A percentile compares a stretch with the other conserved stretches of the same genome.
Conservation (phyloP, 2,888 invertebrate species). For the Cosmopolites sordidus region DNA sequence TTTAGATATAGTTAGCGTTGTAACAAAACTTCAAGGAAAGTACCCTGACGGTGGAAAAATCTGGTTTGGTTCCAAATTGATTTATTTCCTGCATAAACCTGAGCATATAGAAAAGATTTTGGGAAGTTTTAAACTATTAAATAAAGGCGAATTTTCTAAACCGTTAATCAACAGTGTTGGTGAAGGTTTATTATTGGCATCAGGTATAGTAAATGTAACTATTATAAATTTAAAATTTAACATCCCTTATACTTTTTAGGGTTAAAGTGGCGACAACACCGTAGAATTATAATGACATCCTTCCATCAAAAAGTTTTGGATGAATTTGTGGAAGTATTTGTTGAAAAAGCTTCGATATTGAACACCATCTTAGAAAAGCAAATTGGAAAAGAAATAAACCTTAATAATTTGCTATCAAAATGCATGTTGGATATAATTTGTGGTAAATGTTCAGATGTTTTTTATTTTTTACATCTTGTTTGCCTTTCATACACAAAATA, state of each 20-base stretch:
- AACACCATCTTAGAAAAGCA: slow-evolving; percentile 47
- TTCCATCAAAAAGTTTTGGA: slow-evolving; percentile 62
- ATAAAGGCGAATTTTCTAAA: slow-evolving; percentile 15
- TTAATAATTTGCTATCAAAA: slow-evolving; percentile 53
- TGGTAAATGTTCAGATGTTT: too few species aligned
- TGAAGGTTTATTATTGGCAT: slow-evolving; percentile 7
- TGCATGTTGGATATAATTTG: slow-evolving; percentile 62
- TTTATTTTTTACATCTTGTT: too few species aligned
- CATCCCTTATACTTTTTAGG: slow-evolving; percentile 41
- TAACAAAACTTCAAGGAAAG: slow-evolving; percentile 4
- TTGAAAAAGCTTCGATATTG: slow-evolving; percentile 55
- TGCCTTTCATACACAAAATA: too few species aligned
- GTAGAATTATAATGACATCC: slow-evolving; percentile 58
- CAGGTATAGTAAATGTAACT: background rate
- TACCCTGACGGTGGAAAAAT: slow-evolving; percentile 10
- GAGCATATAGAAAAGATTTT: slow-evolving; percentile 18
- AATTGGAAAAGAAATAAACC: slow-evolving; percentile 49
- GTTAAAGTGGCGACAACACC: slow-evolving; percentile 56
- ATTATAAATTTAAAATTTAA: too few species aligned
- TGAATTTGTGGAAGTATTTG: slow-evolving; percentile 58
- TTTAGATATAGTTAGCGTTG: background rate
- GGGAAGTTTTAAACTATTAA: slow-evolving; percentile 3
- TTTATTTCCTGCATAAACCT: slow-evolving; percentile 10
- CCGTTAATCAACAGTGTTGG: slow-evolving; percentile 9
- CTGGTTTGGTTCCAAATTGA: slow-evolving; percentile 14